These are phyloP conservation scores for Drosophila pseudotakahashii DNA, from an alignment of 2,888 invertebrate species.

Conservation along the genomic window DNA sequence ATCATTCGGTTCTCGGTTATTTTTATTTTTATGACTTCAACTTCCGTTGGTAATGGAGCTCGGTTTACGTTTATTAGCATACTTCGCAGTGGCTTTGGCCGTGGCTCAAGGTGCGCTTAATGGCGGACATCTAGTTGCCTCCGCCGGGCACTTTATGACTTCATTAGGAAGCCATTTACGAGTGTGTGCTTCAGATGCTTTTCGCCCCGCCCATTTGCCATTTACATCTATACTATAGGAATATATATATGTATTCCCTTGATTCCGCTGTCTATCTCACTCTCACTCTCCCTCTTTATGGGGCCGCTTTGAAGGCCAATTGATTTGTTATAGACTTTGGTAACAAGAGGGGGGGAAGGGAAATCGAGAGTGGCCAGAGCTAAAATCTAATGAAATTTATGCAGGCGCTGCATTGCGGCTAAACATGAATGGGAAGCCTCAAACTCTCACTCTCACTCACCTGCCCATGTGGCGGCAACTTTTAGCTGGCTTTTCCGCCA, in stretches of 20 bases:
- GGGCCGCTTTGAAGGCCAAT: conserved; percentile 61
- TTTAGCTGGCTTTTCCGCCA: conserved; percentile 64
- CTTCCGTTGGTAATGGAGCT: conserved; percentile 57
- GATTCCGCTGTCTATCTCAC: too few species aligned
- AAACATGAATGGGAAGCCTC: conserved; percentile 64
- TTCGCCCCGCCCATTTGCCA: conserved; percentile 12
- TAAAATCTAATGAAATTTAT: conserved; percentile 78
- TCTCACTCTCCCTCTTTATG: conserved; percentile 13
- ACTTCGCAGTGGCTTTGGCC: conserved; percentile 63
- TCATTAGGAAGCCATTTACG: conserved; percentile 68
- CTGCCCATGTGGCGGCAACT: conserved; percentile 53
- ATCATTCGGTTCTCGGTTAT: conserved; percentile 27
- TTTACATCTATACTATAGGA: not conserved
- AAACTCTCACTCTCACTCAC: conserved; percentile 38
- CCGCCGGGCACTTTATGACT: conserved; percentile 70
- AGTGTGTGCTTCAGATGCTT: conserved; percentile 41
- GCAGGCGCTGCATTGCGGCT: conserved; percentile 76
- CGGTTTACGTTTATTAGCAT: conserved; percentile 76
- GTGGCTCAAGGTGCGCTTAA: conserved; percentile 60
- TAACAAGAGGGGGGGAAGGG: conserved; percentile 24
- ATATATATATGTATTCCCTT: conserved; percentile 12
- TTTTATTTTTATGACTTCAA: conserved; percentile 61
- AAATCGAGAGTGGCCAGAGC: conserved; percentile 44
- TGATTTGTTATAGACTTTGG: conserved; percentile 68
- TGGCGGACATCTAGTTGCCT: conserved; percentile 63